Evolutionary conservation across 2,797 vertebrate genomes (phyloP).

Genomic region (Anisognathus igniventris): DNA sequence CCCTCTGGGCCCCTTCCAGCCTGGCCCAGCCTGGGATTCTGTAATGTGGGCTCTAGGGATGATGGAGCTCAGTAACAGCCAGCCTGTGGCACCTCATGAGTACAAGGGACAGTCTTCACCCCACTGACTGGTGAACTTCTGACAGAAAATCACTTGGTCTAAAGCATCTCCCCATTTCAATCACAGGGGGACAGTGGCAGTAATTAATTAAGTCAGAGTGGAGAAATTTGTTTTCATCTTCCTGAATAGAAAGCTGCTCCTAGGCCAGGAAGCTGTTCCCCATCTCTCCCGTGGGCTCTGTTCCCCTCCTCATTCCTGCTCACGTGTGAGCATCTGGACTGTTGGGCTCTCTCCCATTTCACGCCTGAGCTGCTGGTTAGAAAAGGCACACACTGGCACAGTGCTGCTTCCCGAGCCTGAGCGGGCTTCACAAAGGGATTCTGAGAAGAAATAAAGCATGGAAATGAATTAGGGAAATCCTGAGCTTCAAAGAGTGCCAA

Average conservation of each 20-base stretch:
- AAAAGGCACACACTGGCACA: not conserved
- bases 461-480: not conserved
- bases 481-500: not conserved
- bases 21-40: not conserved
- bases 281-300: not conserved
- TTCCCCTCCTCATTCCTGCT: not conserved
- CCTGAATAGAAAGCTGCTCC: not conserved
- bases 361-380: not conserved
- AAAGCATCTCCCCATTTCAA: not conserved
- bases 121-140: not conserved
- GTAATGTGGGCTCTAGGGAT: not conserved
- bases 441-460: not conserved
- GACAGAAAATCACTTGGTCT: not conserved
- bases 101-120: not conserved
- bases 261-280: not conserved
- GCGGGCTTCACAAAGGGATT: not conserved
- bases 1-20: not conserved
- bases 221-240: not conserved
- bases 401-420: not conserved
- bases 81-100: not conserved
- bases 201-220: not conserved
- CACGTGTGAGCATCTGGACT: rapidly evolving
- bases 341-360: not conserved
- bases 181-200: not conserved
- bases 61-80: not conserved